phyloP scores from a whole-genome alignment of 2,113 vertebrate genomes.

The Progne subis region DNA sequence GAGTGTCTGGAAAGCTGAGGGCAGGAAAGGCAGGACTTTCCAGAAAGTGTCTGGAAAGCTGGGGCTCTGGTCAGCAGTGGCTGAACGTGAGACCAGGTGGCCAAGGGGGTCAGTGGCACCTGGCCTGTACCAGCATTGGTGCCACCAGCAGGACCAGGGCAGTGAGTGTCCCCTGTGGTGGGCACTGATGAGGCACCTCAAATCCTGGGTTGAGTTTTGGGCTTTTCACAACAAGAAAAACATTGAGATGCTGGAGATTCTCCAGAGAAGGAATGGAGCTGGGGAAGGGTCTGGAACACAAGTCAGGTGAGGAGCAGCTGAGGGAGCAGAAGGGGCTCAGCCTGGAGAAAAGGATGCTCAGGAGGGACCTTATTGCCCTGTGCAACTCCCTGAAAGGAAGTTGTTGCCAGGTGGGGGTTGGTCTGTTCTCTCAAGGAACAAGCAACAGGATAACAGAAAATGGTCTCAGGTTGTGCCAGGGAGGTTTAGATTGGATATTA shows the following conservation, averaged over 20 bases:
- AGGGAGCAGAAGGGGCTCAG: neutral
- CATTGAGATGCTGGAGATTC: neutral
- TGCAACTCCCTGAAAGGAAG: neutral
- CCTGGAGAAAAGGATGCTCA: neutral
- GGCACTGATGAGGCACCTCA: neutral
- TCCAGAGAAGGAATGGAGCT: neutral
- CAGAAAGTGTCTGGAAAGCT: no score
- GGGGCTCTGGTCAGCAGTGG: neutral
- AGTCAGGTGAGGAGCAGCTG: neutral
- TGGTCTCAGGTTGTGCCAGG: neutral
- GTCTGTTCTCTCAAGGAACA: neutral
- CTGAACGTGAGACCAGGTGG: neutral
- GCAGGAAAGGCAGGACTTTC: neutral
- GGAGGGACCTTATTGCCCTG: neutral
- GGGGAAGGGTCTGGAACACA: neutral
- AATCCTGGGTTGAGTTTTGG: neutral
- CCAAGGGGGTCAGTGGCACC: neutral
- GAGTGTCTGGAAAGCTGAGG: neutral
- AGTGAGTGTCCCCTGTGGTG: neutral
- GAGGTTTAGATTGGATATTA: neutral
- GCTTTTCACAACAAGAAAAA: fast-evolving
- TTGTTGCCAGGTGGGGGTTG: neutral
- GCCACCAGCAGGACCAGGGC: neutral
- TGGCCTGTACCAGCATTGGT: neutral
- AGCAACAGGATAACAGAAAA: neutral